Base-by-base conservation (phyloP, 1,140 invertebrate species). In the Aphelinus atriplicis region DNA sequence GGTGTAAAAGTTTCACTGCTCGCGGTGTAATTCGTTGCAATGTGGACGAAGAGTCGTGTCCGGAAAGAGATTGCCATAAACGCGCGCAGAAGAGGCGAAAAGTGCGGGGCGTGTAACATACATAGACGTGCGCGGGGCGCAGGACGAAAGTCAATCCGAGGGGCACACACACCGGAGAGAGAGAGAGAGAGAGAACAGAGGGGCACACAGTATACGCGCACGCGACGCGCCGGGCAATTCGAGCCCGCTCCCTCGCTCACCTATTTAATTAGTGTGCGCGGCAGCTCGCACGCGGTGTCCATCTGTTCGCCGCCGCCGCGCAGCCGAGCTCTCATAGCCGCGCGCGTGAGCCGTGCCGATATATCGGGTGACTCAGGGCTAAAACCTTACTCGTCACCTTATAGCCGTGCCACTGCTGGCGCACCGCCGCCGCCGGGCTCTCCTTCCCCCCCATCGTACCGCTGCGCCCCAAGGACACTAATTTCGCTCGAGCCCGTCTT, bases 351-450 rank as follows among this genome's bases (percentile, higher is more conserved):
- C 26, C 26, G 26, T 26, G 26, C 51, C 51, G 62, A 73, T 74
- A 72, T 78, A 79, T 79, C 72, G 75, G 66, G 64, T 79, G 78
- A 79, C 78, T 75, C 57, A 64, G 61, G 67, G 61, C 66, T 77
- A 79, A 79, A 79, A 73, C 78, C 75, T 73, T 77, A 79, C 72
- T 7, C 61, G 63, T 51, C 10, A 64, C 47, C 47, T 64, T 64
- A 47, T 26, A 26, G 46, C 57, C n/a, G 3, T 42, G 43, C 56
- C n/a, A 57, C 5, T 57, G 10, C 1, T 26, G 42, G 1, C 57
- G 45, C 58, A 60, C 6, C 58, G 3, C 42, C 58, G 26, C 26
- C 26, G 26, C 26, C 26, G 26, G 26, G 26, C 26, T 26, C 26
- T 26, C 26, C 26, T 26, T 26, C 26, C 26, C 26, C 26, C 26